These are phyloP conservation scores for Chiloscyllium plagiosum DNA, from an alignment of 2,113 vertebrate genomes.

Conservation along the genomic window DNA sequence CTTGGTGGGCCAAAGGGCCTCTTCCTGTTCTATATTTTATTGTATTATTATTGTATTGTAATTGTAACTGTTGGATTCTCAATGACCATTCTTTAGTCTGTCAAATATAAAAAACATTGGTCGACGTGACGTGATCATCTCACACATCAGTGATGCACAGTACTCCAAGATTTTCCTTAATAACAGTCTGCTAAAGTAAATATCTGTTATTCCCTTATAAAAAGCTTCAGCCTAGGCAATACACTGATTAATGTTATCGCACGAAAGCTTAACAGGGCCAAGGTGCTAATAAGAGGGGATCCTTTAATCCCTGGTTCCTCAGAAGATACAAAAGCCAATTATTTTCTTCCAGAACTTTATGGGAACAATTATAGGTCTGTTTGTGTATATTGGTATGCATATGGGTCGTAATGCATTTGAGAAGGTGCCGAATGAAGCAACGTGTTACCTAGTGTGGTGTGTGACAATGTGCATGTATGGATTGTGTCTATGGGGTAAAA, in stretches of 20 bases:
- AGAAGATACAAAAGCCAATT: not conserved
- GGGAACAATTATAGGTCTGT: too few species aligned
- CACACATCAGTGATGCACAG: not conserved
- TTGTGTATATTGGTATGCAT: too few species aligned
- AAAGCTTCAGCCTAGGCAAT: not conserved
- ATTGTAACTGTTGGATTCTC: not conserved
- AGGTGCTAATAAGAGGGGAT: not conserved
- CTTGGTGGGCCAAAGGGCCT: too few species aligned
- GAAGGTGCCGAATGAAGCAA: too few species aligned
- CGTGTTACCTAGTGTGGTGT: too few species aligned
- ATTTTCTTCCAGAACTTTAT: not conserved
- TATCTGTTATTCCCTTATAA: not conserved
- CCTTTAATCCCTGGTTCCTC: not conserved
- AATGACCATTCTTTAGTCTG: not conserved
- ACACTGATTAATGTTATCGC: not conserved
- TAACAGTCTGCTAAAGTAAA: not conserved
- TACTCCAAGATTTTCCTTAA: not conserved
- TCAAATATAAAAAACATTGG: not conserved
- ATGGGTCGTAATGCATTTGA: too few species aligned
- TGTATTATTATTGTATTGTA: too few species aligned
- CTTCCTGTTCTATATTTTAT: too few species aligned
- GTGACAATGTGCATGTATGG: too few species aligned
- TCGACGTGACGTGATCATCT: not conserved
- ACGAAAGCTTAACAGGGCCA: not conserved
- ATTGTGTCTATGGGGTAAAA: too few species aligned